Base-by-base conservation (phyloP, 2,888 invertebrate species). In the Agrochola litura region DNA sequence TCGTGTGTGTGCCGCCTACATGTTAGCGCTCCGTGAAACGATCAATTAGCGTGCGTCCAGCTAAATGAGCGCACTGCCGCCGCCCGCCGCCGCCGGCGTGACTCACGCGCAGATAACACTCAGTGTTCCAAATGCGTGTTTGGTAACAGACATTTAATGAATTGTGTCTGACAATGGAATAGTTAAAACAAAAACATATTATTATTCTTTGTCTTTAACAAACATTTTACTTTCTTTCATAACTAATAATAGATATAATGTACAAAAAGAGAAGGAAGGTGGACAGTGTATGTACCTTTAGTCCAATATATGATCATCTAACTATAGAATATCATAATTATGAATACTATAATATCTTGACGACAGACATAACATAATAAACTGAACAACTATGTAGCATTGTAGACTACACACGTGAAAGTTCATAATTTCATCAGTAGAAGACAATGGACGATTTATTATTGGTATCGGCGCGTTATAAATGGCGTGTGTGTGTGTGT, bases 91-190 rank as follows among this genome's bases (percentile, higher is more conserved):
- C 74, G 19, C 0, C 46, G 60, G 56, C 25, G 30, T 87, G 87
- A 85, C 82, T 85, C 87, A 85, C 72, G 70, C 80, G 49, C 72
- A 61, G 73, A 75, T 83, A 70, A 73, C 65, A 76, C 54, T 66
- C 30, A 70, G 61, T 79, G 68, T 37, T 74, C 54, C 65, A 69
- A 71, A 68, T 63, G 12, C 6, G 30, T 73, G 43, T 76, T 66
- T 70, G n/a, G 64, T 63, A 81, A 81, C 58, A 76, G 54, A 22
- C 46, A 69, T 54, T 63, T 73, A 14, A 63, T 73, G 3, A 14
- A 56, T 52, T 52, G 41, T 52, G 25, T 65, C 54, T 16, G 14
- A n/a, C 49, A 30, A 58, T 25, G 0, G 0, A n/a, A n/a, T n/a
- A 68, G 49, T 58, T 65, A n/a, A 68, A 69, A 68, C 6, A 54